These are phyloP conservation scores for Oryctes rhinoceros DNA, from an alignment of 1,140 invertebrate species.

Conservation along the genomic window DNA sequence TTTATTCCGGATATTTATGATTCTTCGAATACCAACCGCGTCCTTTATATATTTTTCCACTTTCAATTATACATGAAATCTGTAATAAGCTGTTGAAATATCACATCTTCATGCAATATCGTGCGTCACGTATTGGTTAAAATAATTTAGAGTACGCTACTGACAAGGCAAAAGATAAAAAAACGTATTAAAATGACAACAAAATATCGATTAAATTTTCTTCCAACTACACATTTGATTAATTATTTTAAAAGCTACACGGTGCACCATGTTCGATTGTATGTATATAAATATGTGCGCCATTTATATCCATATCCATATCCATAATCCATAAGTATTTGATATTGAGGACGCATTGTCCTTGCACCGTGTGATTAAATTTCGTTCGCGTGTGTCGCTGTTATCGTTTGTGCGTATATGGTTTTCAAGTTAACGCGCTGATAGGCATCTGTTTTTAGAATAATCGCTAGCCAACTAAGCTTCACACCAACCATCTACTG, in stretches of 20 bases:
- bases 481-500: background rate
- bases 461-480: background rate
- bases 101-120: too few relatives aligned
- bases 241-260: background rate
- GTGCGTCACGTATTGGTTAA: too few relatives aligned
- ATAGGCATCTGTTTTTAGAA: conserved; percentile 14
- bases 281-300: background rate
- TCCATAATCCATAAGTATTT: too few relatives aligned
- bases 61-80: too few relatives aligned
- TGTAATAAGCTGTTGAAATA: too few relatives aligned
- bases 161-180: background rate
- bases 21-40: too few relatives aligned
- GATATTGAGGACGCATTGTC: conserved; percentile 18
- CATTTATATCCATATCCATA: too few relatives aligned
- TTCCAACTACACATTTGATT: background rate
- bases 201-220: background rate
- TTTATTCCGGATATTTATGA: too few relatives aligned
- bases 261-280: background rate
- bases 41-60: too few relatives aligned
- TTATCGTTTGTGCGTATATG: conserved; percentile 14
- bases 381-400: conserved; percentile 10
- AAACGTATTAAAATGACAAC: background rate
- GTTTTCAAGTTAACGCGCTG: conserved; percentile 13
- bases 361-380: conserved; percentile 9
- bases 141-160: too few relatives aligned